Evolutionary conservation across 2,888 invertebrate species (phyloP).

Genomic region (Himalopsyche kuldschensis): DNA sequence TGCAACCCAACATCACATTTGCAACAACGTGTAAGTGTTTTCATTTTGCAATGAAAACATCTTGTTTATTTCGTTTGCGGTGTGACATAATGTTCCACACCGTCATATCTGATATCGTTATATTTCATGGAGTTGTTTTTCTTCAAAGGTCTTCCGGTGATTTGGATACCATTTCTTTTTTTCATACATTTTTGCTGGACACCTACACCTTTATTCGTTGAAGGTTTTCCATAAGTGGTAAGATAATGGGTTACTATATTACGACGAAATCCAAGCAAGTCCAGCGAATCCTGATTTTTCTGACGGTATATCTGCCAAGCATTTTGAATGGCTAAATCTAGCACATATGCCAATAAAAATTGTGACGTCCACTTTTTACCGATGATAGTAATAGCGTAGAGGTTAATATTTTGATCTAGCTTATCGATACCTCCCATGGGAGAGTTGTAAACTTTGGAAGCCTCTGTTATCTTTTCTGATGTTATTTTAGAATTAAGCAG

Average conservation of each 20-base stretch:
- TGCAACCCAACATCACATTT: constrained; percentile 41
- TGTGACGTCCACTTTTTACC: constrained; percentile 39
- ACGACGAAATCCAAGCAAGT: constrained; percentile 37
- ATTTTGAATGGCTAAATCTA: constrained; percentile 39
- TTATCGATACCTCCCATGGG: constrained; percentile 38
- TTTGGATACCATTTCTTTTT: not conserved
- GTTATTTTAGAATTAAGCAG: not conserved
- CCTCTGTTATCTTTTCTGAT: not conserved
- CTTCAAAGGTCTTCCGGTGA: not conserved
- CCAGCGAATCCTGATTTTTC: constrained; percentile 26
- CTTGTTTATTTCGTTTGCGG: constrained; percentile 39
- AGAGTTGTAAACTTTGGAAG: constrained; percentile 29
- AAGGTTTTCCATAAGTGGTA: constrained; percentile 35
- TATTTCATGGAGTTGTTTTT: constrained; percentile 8
- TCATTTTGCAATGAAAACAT: constrained; percentile 38
- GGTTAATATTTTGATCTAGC: constrained; percentile 37
- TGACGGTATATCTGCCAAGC: constrained; percentile 35
- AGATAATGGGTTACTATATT: constrained; percentile 37
- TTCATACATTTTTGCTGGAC: constrained; percentile 1
- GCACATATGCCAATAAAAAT: constrained; percentile 34
- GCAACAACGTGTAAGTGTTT: constrained; percentile 39
- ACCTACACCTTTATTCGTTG: constrained; percentile 16
- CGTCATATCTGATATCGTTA: constrained; percentile 36
- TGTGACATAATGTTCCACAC: constrained; percentile 39
- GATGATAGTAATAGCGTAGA: constrained; percentile 35